phyloP scores from a whole-genome alignment of 1,140 invertebrate species.

The Conus betulinus region DNA sequence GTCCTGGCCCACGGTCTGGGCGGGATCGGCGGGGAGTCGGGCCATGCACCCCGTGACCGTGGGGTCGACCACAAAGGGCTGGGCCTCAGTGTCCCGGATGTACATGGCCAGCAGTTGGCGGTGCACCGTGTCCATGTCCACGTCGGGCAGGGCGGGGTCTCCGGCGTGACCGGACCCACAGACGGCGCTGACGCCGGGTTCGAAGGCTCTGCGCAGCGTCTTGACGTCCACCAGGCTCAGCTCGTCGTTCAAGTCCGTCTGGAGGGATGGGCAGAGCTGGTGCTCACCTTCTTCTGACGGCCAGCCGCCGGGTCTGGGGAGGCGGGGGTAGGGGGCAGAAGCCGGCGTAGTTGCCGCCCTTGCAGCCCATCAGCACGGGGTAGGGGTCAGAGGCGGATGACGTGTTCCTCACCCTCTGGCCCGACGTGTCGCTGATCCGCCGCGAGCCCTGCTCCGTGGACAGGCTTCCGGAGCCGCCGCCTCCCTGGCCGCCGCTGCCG shows the following conservation, averaged over 20 bases:
- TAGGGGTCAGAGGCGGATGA: neutral
- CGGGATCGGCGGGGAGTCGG: too few relatives aligned
- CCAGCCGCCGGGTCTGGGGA: too few relatives aligned
- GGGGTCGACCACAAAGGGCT: neutral
- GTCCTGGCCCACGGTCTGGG: neutral
- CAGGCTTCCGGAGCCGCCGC: neutral
- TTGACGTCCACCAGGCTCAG: conserved; percentile 9
- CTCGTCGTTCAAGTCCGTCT: neutral
- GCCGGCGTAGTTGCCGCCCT: neutral
- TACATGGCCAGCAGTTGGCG: neutral
- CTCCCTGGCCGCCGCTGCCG: neutral
- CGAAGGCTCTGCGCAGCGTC: conserved; percentile 16
- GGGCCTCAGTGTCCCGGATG: neutral
- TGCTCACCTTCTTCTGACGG: neutral
- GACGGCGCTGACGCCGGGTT: neutral
- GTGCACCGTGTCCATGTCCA: conserved; percentile 19
- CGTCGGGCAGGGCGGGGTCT: neutral
- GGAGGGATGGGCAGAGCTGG: neutral
- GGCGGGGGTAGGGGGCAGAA: neutral
- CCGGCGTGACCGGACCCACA: neutral
- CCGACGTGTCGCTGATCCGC: neutral
- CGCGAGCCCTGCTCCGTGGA: neutral
- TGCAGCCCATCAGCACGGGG: neutral
- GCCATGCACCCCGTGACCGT: neutral
- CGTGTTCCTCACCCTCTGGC: neutral